phyloP scores from a whole-genome alignment of 2,888 invertebrate genomes.

The Amphipyra tragopoginis region DNA sequence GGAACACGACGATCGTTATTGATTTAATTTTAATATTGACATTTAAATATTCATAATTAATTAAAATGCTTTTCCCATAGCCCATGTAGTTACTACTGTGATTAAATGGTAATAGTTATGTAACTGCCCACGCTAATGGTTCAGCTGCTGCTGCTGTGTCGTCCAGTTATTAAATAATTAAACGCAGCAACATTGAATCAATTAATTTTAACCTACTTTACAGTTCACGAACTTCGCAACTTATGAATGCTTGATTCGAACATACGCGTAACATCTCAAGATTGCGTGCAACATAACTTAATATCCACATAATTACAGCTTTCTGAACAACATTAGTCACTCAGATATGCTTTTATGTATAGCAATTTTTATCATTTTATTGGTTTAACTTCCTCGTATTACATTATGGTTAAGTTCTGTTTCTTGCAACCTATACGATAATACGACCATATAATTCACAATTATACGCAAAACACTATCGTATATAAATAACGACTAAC shows the following conservation, averaged over 20 bases:
- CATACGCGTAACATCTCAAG: conserved; percentile 45
- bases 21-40: conserved; percentile 21
- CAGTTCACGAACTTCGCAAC: conserved; percentile 52
- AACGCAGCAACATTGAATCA: conserved; percentile 45
- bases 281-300: conserved; percentile 51
- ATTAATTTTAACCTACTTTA: conserved; percentile 53
- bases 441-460: too few relatives aligned
- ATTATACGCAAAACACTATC: conserved; percentile 10
- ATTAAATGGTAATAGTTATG: conserved; percentile 18
- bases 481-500: too few relatives aligned
- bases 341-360: conserved; percentile 52
- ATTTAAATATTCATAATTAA: conserved; percentile 35
- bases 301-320: conserved; percentile 59
- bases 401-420: conserved; percentile 31
- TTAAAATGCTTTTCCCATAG: conserved; percentile 27
- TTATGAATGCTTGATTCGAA: conserved; percentile 47
- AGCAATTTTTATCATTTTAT: conserved; percentile 50
- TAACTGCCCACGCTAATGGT: conserved; percentile 11
- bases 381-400: conserved; percentile 54
- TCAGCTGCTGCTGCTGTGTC: conserved; percentile 13
- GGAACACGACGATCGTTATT: conserved; percentile 13
- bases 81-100: conserved; percentile 11
- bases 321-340: conserved; percentile 48
- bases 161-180: conserved; percentile 38
- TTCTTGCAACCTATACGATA: conserved; percentile 22